These are phyloP conservation scores for Smithornis capensis DNA, from an alignment of 2,113 vertebrate species.

Conservation along the genomic window DNA sequence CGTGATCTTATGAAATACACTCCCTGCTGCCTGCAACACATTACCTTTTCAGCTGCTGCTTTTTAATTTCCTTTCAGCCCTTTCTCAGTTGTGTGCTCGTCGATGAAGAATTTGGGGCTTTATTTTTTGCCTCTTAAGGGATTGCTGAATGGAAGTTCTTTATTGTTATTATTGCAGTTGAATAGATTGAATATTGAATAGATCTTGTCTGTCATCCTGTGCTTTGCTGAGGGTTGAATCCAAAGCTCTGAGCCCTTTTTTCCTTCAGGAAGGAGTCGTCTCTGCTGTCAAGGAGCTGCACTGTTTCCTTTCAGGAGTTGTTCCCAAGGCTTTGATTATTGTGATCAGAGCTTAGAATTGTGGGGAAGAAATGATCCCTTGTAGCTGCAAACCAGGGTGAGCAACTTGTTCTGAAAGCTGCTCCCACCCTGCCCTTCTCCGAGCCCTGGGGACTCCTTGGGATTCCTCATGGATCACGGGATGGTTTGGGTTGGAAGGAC, in stretches of 20 bases:
- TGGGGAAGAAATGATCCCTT: not conserved
- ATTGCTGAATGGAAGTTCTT: not conserved
- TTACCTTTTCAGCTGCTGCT: slow-evolving; percentile 6
- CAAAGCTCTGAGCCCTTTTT: not conserved
- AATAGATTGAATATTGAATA: not conserved
- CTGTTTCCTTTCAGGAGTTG: not conserved
- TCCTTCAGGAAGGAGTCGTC: not conserved
- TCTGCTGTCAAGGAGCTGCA: not conserved
- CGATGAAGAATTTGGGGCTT: not conserved
- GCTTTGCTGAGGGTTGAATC: not conserved
- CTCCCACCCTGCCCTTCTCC: not conserved
- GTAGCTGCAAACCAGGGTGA: not conserved
- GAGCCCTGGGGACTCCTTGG: not conserved
- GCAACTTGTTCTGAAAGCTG: not conserved
- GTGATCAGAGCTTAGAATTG: not conserved
- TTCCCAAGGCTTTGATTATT: not conserved
- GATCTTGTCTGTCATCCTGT: not conserved
- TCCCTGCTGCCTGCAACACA: not conserved
- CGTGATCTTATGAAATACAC: not conserved
- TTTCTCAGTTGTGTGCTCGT: not conserved
- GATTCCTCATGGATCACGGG: not conserved
- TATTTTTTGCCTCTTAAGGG: not conserved
- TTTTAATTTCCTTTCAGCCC: slow-evolving; percentile 33
- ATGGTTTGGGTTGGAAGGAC: not conserved
- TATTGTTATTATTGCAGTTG: not conserved